Conservation (phyloP, 2,113 vertebrate species). For the Barbus barbus region DNA sequence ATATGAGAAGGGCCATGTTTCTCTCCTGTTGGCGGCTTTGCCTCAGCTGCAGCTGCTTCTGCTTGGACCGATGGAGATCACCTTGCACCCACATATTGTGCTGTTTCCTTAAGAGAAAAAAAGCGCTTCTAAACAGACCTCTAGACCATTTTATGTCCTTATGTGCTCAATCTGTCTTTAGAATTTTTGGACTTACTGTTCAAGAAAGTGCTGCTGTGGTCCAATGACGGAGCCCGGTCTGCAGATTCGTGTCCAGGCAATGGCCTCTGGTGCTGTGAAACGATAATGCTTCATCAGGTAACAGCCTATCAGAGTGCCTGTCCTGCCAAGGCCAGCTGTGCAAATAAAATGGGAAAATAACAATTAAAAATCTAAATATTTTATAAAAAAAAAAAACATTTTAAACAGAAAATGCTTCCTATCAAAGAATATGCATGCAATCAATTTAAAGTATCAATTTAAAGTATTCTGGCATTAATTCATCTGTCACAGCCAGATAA, state of each 20-base stretch:
- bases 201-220: slow-evolving; percentile 90
- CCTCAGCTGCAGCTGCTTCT: slow-evolving; percentile 70
- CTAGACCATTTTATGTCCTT: not conserved
- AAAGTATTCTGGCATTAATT: not conserved
- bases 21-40: slow-evolving; percentile 55
- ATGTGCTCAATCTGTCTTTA: not conserved
- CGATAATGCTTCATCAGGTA: slow-evolving; percentile 93
- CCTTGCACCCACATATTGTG: slow-evolving; percentile 86
- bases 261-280: slow-evolving; percentile 88
- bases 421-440: not conserved
- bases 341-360: slow-evolving; percentile 19
- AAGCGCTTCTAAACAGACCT: not conserved
- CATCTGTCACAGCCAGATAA: not conserved
- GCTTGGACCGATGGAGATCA: slow-evolving; percentile 81
- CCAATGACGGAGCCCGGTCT: slow-evolving; percentile 91
- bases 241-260: slow-evolving; percentile 90
- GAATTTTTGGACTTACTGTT: slow-evolving; percentile 79
- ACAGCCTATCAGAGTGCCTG: slow-evolving; percentile 90
- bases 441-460: no score
- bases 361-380: not conserved
- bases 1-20: slow-evolving; percentile 78
- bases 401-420: not conserved
- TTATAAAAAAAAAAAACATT: not conserved
- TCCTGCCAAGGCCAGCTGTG: slow-evolving; percentile 88
- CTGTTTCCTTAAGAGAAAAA: slow-evolving; percentile 78